Conservation (phyloP, 2,797 vertebrate species). For the Sebastolobus altivelis region DNA sequence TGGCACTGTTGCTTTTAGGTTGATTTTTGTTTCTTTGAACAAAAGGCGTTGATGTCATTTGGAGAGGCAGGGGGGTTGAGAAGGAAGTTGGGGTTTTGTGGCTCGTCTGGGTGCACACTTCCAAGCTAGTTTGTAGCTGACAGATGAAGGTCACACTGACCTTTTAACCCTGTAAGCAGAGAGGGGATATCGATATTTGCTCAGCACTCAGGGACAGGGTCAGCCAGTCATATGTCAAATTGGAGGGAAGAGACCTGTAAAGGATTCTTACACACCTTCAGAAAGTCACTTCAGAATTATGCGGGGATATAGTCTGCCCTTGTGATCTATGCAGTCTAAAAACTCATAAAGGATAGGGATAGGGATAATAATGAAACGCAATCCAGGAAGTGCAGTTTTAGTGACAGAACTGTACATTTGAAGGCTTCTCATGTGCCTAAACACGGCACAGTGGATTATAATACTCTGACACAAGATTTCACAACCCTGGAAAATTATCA, state of each 20-base stretch:
- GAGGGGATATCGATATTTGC: conserved; percentile 28
- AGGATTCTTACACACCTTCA: conserved; percentile 14
- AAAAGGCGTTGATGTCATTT: not conserved
- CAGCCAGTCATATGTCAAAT: conserved; percentile 24
- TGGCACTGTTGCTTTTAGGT: not conserved
- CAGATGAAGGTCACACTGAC: conserved; percentile 45
- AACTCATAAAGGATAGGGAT: not conserved
- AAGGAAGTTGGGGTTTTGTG: not conserved
- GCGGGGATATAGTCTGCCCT: too few relatives aligned
- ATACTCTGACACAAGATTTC: not conserved
- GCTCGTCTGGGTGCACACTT: conserved; percentile 4
- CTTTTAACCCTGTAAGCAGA: conserved; percentile 41
- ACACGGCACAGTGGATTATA: not conserved
- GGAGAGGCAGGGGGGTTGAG: not conserved
- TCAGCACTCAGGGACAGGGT: conserved; percentile 26
- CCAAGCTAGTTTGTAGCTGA: conserved; percentile 40
- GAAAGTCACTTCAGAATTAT: not conserved
- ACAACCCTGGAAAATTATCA: not conserved
- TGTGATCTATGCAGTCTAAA: not conserved
- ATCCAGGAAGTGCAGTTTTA: not conserved
- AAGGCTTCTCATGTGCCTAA: not conserved
- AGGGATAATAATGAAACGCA: not conserved
- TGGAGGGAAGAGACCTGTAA: conserved; percentile 7
- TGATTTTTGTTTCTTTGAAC: conserved; percentile 7
- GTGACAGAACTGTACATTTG: not conserved